These are phyloP conservation scores for Cerastoderma edule DNA, from an alignment of 2,888 invertebrate genomes.

Conservation along the genomic window DNA sequence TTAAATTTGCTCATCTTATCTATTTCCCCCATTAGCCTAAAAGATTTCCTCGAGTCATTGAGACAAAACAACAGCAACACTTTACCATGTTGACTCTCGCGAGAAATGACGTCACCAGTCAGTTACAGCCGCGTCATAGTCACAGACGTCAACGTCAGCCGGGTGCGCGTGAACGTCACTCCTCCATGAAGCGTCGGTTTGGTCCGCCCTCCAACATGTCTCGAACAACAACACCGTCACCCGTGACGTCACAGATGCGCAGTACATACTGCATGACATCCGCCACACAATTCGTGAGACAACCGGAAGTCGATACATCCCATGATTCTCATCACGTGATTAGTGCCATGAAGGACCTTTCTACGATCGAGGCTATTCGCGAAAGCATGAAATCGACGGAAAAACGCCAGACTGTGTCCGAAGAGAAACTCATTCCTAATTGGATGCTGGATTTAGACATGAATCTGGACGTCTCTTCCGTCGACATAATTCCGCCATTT, in stretches of 20 bases:
- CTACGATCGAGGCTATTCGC: constrained; percentile 52
- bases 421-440: constrained; percentile 29
- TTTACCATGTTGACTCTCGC: not conserved
- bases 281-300: constrained; percentile 22
- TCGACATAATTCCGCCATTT: constrained; percentile 52
- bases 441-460: constrained; percentile 57
- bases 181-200: constrained; percentile 32
- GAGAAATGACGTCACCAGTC: constrained; percentile 11
- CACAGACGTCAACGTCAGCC: constrained; percentile 45
- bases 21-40: too few species aligned
- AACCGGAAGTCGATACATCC: not conserved
- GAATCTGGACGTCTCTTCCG: constrained; percentile 51
- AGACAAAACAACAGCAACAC: too few species aligned
- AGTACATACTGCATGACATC: constrained; percentile 41
- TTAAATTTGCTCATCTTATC: too few species aligned
- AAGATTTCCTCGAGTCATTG: too few species aligned
- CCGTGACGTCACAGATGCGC: not conserved
- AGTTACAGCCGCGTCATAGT: constrained; percentile 41
- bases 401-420: constrained; percentile 8
- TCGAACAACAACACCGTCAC: not conserved
- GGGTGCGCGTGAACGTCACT: constrained; percentile 50
- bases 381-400: constrained; percentile 36
- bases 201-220: not conserved
- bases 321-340: constrained; percentile 16
- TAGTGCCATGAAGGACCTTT: constrained; percentile 39